Evolutionary conservation across 2,888 invertebrate genomes (phyloP).

Genomic region (Eristalis pertinax): DNA sequence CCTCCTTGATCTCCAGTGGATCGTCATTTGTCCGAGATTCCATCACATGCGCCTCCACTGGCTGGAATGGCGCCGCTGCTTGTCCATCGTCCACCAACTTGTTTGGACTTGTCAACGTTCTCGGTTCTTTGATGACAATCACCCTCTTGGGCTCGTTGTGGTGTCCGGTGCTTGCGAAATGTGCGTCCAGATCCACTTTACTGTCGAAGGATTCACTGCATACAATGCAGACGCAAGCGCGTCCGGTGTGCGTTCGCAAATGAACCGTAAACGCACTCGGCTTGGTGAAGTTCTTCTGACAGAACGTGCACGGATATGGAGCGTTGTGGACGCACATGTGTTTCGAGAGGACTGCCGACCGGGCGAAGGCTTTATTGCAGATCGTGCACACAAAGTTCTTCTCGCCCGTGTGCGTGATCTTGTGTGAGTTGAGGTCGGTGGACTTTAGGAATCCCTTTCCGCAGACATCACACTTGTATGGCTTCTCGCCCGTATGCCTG

Average conservation of each 20-base stretch:
- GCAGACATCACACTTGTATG: slow-evolving; percentile 71
- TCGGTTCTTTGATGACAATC: slow-evolving; percentile 33
- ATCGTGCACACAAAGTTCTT: slow-evolving; percentile 69
- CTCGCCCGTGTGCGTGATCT: slow-evolving; percentile 72
- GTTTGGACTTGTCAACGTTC: not conserved
- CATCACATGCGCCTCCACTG: not conserved
- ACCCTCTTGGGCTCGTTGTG: slow-evolving; percentile 40
- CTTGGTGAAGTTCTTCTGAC: slow-evolving; percentile 60
- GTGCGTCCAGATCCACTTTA: slow-evolving; percentile 33
- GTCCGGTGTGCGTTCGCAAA: slow-evolving; percentile 45
- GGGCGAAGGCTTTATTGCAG: slow-evolving; percentile 68
- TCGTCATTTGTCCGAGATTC: slow-evolving; percentile 39
- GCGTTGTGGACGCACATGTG: slow-evolving; percentile 70
- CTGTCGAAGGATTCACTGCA: slow-evolving; percentile 53
- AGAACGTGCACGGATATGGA: slow-evolving; percentile 65
- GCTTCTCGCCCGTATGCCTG: slow-evolving; percentile 73
- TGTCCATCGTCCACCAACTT: not conserved
- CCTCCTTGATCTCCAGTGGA: slow-evolving; percentile 61
- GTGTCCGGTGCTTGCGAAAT: slow-evolving; percentile 54
- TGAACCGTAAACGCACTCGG: slow-evolving; percentile 70
- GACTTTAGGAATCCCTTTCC: slow-evolving; percentile 73
- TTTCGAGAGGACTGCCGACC: slow-evolving; percentile 68
- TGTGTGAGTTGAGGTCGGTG: slow-evolving; percentile 71
- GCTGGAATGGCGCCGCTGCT: not conserved
- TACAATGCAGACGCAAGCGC: slow-evolving; percentile 21